Evolutionary conservation across 2,888 invertebrate genomes (phyloP), one percentile per base, ranked within the genome.

Genomic region (Choreutis nemorana): DNA sequence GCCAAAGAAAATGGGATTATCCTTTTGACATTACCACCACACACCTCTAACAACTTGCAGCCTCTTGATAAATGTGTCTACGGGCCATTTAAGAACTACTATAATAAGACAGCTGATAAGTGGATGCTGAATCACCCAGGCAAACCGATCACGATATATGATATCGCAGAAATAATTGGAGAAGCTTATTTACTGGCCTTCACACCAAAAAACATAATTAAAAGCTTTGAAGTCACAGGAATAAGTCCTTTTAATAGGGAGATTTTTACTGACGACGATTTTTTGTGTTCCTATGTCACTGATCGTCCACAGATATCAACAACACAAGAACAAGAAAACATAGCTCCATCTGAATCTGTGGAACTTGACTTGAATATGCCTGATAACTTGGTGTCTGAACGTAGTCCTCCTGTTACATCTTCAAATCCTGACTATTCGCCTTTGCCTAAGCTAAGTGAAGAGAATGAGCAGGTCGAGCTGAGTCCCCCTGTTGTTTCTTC

Each of bases 71-170:
- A 34, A n/a, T 23, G 42, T 21, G 43, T 54, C n/a, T 49, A 44
- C 38, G 41, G 44, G 21, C 45, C 50, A 4, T 40, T 35, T 11
- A 35, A 37, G 26, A 36, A 21, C 1, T 40, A 35, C 34, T 45
- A 36, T 25, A 40, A 41, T 29, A 29, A 26, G 18, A 37, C 39
- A 16, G 36, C 40, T 29, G 36, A 40, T 26, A 30, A 31, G n/a
- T 34, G 31, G 33, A 25, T 43, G 27, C 23, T 41, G 23, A 18
- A 38, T 14, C 30, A 48, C 27, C 32, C 39, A 5, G 32, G 43
- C 28, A 49, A 39, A 34, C 33, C 44, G 10, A 30, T 58, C 14
- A 50, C 49, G 6, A 57, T 61, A 25, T 57, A 59, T 39, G 51
- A 62, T 32, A 42, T 62, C 35, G 37, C 37, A 29, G 33, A 26